Base-by-base conservation (phyloP, 2,113 vertebrate species). In the Channa argus region DNA sequence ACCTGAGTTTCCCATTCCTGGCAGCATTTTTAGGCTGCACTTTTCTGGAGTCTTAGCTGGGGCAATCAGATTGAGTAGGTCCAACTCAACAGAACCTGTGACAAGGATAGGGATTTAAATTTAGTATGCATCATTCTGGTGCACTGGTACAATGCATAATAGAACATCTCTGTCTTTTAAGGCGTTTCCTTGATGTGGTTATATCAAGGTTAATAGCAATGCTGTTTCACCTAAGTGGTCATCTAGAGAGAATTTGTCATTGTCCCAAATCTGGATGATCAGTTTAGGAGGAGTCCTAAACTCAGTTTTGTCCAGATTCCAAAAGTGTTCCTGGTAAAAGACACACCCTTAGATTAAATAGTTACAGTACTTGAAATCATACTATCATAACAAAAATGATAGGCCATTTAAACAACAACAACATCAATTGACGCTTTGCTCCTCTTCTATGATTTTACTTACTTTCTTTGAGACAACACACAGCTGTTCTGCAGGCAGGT, bases 181-280 rank as follows among this genome's bases (percentile, higher is more conserved):
- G 13, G 4, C 1, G 36, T 56, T 60, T 12, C 9, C 3, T 61
- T 51, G 51, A 68, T 49, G 0, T 44, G 14, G 1, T 33, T n/a
- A 66, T 11, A 1, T 3, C 0, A 63, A 1, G 4, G 2, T 46
- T 12, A 33, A 58, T n/a, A 62, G 69, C 8, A 43, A 24, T 44
- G 41, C 2, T 41, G 5, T 55, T 94, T 89, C 92, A 99, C 98
- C 98, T 44, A 99, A 91, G 69, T 99, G 98, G 88, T 99, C 98
- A 90, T 99, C 98, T 92, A 99, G 90, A 38, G 98, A 97, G 92
- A 99, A 99, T 86, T 99, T 99, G 92, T 99, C 98, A 87, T 99
- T 99, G 92, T 99, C 98, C 98, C 98, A 99, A 88, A 99, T 97
- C 84, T 99, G 98, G 90, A 99, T 86, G 49, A 95, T 93, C 64